phyloP scores from a whole-genome alignment of 2,113 vertebrate genomes.

The Boleophthalmus pectinirostris region DNA sequence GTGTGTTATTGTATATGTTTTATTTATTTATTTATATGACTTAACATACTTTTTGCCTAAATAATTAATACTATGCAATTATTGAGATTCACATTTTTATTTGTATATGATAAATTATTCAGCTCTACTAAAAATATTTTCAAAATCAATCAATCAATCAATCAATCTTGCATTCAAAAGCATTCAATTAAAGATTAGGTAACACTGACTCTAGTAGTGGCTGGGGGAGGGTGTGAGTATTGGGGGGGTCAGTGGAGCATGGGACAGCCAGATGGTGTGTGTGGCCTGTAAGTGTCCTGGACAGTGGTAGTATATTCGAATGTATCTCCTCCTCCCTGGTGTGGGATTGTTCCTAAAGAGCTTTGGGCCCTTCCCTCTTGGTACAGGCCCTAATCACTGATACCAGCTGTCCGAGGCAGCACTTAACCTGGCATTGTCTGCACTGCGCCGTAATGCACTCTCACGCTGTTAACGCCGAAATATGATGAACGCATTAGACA shows the following conservation, averaged over 20 bases:
- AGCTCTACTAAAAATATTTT: too few relatives aligned
- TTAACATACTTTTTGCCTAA: too few relatives aligned
- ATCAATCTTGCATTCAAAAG: too few relatives aligned
- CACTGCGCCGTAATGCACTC: constrained; percentile 46
- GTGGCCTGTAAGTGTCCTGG: constrained; percentile 33
- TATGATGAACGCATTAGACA: constrained; percentile 35
- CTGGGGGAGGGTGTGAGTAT: constrained; percentile 11
- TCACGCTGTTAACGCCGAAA: constrained; percentile 25
- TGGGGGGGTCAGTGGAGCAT: constrained; percentile 29
- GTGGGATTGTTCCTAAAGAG: constrained; percentile 72
- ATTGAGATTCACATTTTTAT: too few relatives aligned
- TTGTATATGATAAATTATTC: too few relatives aligned
- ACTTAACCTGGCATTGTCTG: constrained; percentile 65
- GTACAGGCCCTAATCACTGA: constrained; percentile 65
- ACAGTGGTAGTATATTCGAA: constrained; percentile 38
- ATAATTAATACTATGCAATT: too few relatives aligned
- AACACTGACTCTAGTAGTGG: not conserved
- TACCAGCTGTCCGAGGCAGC: constrained; percentile 77
- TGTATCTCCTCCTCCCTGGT: constrained; percentile 36
- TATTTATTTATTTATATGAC: too few relatives aligned
- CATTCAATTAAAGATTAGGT: not conserved
- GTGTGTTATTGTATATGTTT: too few relatives aligned
- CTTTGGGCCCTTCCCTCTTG: constrained; percentile 62
- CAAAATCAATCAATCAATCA: too few relatives aligned
- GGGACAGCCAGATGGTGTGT: constrained; percentile 54